Base-by-base conservation (phyloP, 2,113 vertebrate species). In the Cephalopholis sonnerati region DNA sequence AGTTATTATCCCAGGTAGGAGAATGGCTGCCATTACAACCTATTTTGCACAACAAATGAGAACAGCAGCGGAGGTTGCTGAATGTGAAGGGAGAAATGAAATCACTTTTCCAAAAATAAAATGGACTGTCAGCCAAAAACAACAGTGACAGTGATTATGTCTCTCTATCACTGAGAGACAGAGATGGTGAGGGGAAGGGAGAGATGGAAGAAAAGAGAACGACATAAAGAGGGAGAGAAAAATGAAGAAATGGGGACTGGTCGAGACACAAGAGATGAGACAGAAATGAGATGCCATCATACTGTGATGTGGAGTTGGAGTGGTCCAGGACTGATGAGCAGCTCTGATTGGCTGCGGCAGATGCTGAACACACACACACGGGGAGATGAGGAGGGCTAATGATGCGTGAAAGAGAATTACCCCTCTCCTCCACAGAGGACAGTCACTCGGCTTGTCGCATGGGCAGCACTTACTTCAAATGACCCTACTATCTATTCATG, bases 361-460 rank as follows among this genome's bases (percentile, higher is more conserved):
- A 82, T 79, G 85, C 73, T 59, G 62, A 82, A 84, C 27, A 53
- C 57, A 58, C 44, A 68, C 24, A 59, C 39, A 51, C 17, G 1
- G 17, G 77, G 50, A 88, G 79, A 91, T 81, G 82, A 84, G 66
- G 74, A 77, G 68, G 13, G 50, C 57, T 92, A 93, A 93, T 90
- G 90, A 89, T 64, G 74, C 63, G 55, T 90, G 90, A 86, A 87
- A 87, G 77, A 93, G 83, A 90, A 91, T 87, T 76, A 89, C 48
- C 68, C 79, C 66, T 90, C 80, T 81, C 73, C 85, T 87, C 84
- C 87, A 71, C 70, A 84, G 78, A 92, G 86, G 87, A 87, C 87
- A 83, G 81, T n/a, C 77, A 17, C 79, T 69, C 63, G 29, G 72
- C 81, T 83, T 73, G 66, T 88, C 46, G n/a, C 75, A 68, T 65